phyloP scores from a whole-genome alignment of 1,140 invertebrate genomes.

The Hestina assimilis region DNA sequence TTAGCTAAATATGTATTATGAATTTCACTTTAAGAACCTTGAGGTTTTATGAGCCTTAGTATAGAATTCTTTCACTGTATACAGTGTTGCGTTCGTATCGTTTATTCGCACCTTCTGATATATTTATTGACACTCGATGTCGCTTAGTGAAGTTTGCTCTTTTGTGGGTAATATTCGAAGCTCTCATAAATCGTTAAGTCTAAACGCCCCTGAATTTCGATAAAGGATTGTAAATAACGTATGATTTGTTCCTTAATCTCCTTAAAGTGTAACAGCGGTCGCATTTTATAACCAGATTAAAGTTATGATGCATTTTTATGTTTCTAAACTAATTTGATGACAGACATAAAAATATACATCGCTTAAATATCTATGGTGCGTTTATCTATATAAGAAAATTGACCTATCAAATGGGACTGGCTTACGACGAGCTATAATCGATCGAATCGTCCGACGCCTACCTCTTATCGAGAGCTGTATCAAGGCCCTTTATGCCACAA shows the following conservation, averaged over 20 bases:
- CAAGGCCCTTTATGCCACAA: constrained; percentile 66
- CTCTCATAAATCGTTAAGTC: constrained; percentile 57
- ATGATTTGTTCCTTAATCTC: constrained; percentile 57
- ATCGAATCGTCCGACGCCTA: constrained; percentile 67
- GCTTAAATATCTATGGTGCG: not conserved
- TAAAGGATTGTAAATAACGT: constrained; percentile 71
- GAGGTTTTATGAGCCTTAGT: constrained; percentile 49
- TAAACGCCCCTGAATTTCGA: constrained; percentile 52
- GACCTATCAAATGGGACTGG: constrained; percentile 25
- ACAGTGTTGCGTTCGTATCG: constrained; percentile 64
- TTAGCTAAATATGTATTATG: constrained; percentile 63
- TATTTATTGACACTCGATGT: constrained; percentile 74
- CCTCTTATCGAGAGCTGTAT: constrained; percentile 71
- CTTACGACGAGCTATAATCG: constrained; percentile 56
- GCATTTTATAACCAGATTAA: constrained; percentile 48
- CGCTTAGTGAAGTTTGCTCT: constrained; percentile 65
- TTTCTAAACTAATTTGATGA: not conserved
- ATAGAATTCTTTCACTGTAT: constrained; percentile 39
- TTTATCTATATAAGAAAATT: constrained; percentile 11
- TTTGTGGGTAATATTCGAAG: constrained; percentile 49
- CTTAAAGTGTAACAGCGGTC: constrained; percentile 37
- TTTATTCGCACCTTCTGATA: constrained; percentile 61
- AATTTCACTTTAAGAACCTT: constrained; percentile 64
- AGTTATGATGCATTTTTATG: constrained; percentile 17
- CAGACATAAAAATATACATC: not conserved